phyloP scores from a whole-genome alignment of 2,113 vertebrate genomes.

The Dissostichus mawsoni region DNA sequence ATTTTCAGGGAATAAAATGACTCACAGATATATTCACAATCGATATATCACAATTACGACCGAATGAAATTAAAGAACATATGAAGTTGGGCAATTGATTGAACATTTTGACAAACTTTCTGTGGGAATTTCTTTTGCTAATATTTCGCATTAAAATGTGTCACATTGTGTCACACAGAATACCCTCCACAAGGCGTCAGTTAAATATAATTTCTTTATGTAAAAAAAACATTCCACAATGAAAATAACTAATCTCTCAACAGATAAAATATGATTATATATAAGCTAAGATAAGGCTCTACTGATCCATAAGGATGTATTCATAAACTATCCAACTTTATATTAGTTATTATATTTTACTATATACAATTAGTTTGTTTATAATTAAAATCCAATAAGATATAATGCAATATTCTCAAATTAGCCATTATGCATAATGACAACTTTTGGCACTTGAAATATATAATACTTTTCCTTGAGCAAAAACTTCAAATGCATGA shows the following conservation, averaged over 20 bases:
- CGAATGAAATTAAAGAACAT: background rate
- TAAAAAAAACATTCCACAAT: background rate
- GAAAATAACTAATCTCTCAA: background rate
- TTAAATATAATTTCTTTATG: background rate
- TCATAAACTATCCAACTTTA: background rate
- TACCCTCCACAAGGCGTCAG: background rate
- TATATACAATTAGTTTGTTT: background rate
- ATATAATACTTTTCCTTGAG: background rate
- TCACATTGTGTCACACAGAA: background rate
- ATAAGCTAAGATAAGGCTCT: too few relatives aligned
- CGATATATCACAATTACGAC: background rate
- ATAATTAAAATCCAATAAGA: background rate
- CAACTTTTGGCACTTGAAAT: background rate
- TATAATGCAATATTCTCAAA: background rate
- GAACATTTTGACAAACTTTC: constrained; percentile 5
- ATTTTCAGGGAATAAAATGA: constrained; percentile 12
- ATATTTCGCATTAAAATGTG: background rate
- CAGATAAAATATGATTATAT: too few relatives aligned
- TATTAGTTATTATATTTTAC: too few relatives aligned
- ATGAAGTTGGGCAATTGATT: background rate
- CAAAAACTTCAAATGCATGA: background rate
- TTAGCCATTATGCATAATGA: background rate
- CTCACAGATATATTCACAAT: background rate
- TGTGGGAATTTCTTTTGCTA: background rate
- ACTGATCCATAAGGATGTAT: too few relatives aligned